phyloP scores from a whole-genome alignment of 2,113 vertebrate genomes.

The Brachyhypopomus occidentalis region DNA sequence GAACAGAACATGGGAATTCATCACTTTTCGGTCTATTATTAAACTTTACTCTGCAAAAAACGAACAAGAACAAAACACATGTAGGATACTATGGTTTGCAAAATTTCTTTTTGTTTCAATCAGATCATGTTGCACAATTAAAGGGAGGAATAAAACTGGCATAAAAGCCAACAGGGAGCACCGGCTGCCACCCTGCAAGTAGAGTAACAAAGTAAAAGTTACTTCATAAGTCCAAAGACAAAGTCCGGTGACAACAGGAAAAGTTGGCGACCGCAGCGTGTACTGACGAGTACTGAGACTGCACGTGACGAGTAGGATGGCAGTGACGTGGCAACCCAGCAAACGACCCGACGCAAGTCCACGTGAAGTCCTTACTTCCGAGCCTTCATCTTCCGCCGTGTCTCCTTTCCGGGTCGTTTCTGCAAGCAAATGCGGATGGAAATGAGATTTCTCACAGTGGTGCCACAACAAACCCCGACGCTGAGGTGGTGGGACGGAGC shows the following conservation, averaged over 20 bases:
- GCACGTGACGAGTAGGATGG: background rate
- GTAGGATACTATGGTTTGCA: background rate
- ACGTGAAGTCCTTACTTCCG: constrained; percentile 57
- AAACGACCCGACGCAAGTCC: background rate
- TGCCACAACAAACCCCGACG: background rate
- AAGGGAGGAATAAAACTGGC: background rate
- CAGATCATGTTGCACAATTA: background rate
- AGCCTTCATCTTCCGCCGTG: constrained; percentile 87
- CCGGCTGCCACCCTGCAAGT: background rate
- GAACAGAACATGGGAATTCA: background rate
- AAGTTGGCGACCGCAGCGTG: too few species aligned
- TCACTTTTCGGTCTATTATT: background rate
- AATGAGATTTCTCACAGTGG: background rate
- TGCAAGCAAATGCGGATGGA: constrained; percentile 60
- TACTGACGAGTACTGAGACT: background rate
- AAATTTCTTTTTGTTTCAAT: background rate
- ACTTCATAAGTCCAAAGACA: background rate
- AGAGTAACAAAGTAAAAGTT: background rate
- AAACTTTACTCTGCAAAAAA: background rate
- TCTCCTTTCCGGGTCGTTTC: constrained; percentile 92
- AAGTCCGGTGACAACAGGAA: background rate
- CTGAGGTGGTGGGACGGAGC: background rate
- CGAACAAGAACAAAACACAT: background rate
- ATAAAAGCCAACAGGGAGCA: background rate
- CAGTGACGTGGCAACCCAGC: background rate